phyloP scores from a whole-genome alignment of 2,888 invertebrate species.

The Eueremaeus valkanovi region DNA sequence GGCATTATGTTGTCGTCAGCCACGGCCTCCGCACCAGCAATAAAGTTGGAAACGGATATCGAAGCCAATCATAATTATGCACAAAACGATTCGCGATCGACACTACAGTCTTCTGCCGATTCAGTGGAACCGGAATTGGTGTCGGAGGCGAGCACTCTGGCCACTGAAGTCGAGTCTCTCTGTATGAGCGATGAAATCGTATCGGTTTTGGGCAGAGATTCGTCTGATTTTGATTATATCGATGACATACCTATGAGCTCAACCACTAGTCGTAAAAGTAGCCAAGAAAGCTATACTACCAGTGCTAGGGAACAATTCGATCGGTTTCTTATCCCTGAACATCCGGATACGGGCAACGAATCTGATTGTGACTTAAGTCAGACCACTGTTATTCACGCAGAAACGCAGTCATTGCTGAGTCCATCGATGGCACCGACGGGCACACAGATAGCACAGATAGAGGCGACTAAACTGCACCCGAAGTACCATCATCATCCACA shows the following conservation, averaged over 20 bases:
- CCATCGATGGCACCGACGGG: neutral
- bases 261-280: neutral
- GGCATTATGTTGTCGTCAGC: conserved; percentile 38
- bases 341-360: conserved; percentile 23
- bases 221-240: conserved; percentile 27
- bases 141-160: conserved; percentile 44
- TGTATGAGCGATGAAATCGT: conserved; percentile 41
- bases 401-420: conserved; percentile 7
- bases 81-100: conserved; percentile 23
- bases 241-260: conserved; percentile 1
- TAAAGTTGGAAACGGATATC: conserved; percentile 45
- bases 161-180: conserved; percentile 45
- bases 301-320: neutral
- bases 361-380: conserved; percentile 45
- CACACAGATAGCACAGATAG: too few relatives aligned
- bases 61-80: conserved; percentile 2
- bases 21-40: conserved; percentile 44
- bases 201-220: neutral
- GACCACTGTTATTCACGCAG: conserved; percentile 44
- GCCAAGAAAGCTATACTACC: conserved; percentile 11
- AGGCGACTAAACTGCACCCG: conserved; percentile 16
- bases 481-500: conserved; percentile 40
- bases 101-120: conserved; percentile 33
- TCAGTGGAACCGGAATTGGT: conserved; percentile 41
- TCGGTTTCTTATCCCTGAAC: neutral